Evolutionary conservation across 30 jellyfish, hydroid and myxozoan genomes (phyloP), one percentile per base, ranked within the genome.

Genomic region (Hydractinia echinata): DNA sequence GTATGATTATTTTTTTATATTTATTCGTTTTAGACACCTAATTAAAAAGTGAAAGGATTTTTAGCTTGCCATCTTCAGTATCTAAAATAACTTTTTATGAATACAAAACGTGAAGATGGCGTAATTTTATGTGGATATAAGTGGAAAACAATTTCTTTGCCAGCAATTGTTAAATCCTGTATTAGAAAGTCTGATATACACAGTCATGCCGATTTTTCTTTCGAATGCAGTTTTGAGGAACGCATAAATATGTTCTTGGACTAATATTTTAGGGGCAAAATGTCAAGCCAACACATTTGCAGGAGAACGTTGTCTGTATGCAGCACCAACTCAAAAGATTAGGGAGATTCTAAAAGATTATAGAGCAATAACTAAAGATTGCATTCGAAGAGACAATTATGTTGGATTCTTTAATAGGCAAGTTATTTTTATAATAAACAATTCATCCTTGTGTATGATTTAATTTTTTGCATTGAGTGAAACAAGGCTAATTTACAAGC

Each of bases 221-320:
- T n/a, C n/a, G n/a, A n/a, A n/a, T n/a, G n/a, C n/a, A n/a, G n/a
- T n/a, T n/a, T n/a, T n/a, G n/a, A n/a, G n/a, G n/a, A n/a, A n/a
- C n/a, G n/a, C n/a, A n/a, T n/a, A n/a, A n/a, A 62, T 50, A 9
- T 9, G 68, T 56, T n/a, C 19, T 13, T 64, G 19, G 74, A n/a
- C 39, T 1, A 13, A 64, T 6, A n/a, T 58, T 56, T 58, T 18
- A 89, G 96, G 96, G 51, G 96, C 96, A 9, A 81, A 85, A 50
- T 89, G 96, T 83, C 89, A 83, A 54, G 95, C 96, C 44, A 89
- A 89, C 54, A 89, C 96, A 6, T 89, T 89, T 68, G 96, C 83
- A 62, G 96, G 95, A 14, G 96, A 89, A 53, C 55, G 96, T 10
- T 89, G 96, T 55, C 67, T 83, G 67, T 89, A 89, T 71, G 89